These are phyloP conservation scores for Zoanthus solanderi DNA, from an alignment of 92 coral and sea anemone genomes.

Conservation along the genomic window DNA sequence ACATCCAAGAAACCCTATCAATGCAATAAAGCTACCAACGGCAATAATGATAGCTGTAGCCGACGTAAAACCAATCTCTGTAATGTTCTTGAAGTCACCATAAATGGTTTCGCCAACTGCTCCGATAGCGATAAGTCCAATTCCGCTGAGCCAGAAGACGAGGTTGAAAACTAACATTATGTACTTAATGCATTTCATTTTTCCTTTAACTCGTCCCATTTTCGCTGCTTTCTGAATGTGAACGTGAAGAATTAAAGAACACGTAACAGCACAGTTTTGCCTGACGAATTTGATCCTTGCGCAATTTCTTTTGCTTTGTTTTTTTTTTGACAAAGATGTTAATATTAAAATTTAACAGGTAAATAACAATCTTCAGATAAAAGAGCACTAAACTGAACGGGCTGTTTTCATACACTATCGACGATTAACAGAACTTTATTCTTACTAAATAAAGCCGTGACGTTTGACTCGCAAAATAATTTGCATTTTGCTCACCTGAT, in stretches of 20 bases:
- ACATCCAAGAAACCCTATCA: slow-evolving; percentile 76
- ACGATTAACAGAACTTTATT: not conserved
- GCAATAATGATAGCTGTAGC: slow-evolving; percentile 73
- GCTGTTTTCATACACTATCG: not conserved
- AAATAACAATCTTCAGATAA: not conserved
- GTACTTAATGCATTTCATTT: slow-evolving; percentile 76
- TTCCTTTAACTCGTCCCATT: slow-evolving; percentile 64
- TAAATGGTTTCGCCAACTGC: slow-evolving; percentile 74
- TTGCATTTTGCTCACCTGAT: slow-evolving; percentile 19
- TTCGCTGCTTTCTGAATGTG: not conserved
- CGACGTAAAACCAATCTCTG: slow-evolving; percentile 69
- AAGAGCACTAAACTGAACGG: slow-evolving; percentile 4
- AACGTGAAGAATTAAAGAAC: not conserved
- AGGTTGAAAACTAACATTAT: slow-evolving; percentile 68
- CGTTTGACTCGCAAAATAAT: not conserved
- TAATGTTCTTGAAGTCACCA: slow-evolving; percentile 69
- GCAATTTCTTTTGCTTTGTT: not conserved
- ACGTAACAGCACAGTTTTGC: not conserved
- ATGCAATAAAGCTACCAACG: slow-evolving; percentile 61
- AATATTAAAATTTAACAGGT: slow-evolving; percentile 15
- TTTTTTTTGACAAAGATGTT: not conserved
- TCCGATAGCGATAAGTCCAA: slow-evolving; percentile 70
- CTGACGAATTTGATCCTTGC: slow-evolving; percentile 2
- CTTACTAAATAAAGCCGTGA: not conserved
- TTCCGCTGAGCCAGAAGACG: slow-evolving; percentile 68